Base-by-base conservation (phyloP, 2,888 invertebrate genomes). In the Oscheius sp. region DNA sequence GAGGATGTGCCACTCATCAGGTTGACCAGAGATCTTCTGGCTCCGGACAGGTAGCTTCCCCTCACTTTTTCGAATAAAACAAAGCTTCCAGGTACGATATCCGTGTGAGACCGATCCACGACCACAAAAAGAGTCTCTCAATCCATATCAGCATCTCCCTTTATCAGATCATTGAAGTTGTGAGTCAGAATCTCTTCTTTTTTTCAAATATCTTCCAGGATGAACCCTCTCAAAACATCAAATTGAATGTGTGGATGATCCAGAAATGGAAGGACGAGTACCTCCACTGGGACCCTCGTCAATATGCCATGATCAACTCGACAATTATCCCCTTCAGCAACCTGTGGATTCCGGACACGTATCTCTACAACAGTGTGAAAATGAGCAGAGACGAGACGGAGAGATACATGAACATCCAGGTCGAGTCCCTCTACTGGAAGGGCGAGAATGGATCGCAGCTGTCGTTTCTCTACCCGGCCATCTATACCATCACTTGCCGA, bases 221-320 rank as follows among this genome's bases (percentile, higher is more conserved):
- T 81, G 91, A 91, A 79, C 90, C 90, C 71, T 90, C 90, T 57
- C 90, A 91, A 78, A 90, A 90, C 73, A 88, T 91, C 55, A 90
- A 90, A 68, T 89, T 91, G 70, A 91, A 91, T 80, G 89, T 90
- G 72, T 91, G 91, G 91, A 85, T 91, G 76, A 90, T 90, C 76
- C 90, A 91, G 68, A 85, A 86, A 72, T 88, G 88, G 88, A 80
- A 77, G 21, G 88, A 88, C 73, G 88, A 88, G 74, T 84, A 84
- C 59, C 73, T 87, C 2, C 79, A 83, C 60, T 87, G 87, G 87
- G 75, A 84, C 70, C 84, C 84, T 2, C 55, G 68, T 21, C 81
- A 84, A 53, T 84, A 74, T 57, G 68, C 55, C 13, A 68, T 68
- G 68, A 88, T 87, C 77, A 86, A 88, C 72, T 79, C 79, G 5